These are phyloP conservation scores for Jacana jacana DNA, from an alignment of 2,113 vertebrate genomes.

Conservation along the genomic window DNA sequence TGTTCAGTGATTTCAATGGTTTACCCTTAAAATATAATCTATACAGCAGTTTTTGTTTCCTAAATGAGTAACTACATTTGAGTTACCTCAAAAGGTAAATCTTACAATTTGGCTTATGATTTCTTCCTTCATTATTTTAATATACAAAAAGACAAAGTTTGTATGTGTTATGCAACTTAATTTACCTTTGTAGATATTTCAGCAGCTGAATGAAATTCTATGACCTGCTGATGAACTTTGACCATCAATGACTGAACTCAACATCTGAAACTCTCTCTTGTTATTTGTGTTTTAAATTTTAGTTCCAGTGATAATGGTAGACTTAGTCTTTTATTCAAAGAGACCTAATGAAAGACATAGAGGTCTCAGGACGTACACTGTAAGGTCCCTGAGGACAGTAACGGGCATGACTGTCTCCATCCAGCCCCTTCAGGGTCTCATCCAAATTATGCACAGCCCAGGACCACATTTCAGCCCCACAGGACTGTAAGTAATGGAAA, in stretches of 20 bases:
- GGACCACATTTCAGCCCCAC: neutral
- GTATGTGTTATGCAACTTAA: neutral
- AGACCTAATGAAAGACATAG: neutral
- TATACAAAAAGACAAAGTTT: neutral
- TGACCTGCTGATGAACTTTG: neutral
- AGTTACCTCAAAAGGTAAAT: neutral
- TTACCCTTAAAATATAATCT: neutral
- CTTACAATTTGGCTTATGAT: accelerated
- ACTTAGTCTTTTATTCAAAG: neutral
- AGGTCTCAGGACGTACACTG: neutral
- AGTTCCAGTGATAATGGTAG: neutral
- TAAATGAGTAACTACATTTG: neutral
- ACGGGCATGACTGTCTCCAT: neutral
- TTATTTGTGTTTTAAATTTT: neutral
- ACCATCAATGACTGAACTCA: accelerated
- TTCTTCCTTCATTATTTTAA: neutral
- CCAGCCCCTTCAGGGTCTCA: neutral
- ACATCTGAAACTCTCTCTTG: neutral
- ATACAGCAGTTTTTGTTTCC: neutral
- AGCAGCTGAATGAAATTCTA: neutral
- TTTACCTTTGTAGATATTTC: neutral
- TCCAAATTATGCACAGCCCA: neutral
- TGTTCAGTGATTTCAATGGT: neutral
- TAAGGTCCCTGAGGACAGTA: neutral
- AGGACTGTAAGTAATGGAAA: neutral